Percentiles rank a stretch among this genome's conserved stretches.
phyloP scores from a whole-genome alignment of 2,113 vertebrate genomes.

The Apteryx owenii region DNA sequence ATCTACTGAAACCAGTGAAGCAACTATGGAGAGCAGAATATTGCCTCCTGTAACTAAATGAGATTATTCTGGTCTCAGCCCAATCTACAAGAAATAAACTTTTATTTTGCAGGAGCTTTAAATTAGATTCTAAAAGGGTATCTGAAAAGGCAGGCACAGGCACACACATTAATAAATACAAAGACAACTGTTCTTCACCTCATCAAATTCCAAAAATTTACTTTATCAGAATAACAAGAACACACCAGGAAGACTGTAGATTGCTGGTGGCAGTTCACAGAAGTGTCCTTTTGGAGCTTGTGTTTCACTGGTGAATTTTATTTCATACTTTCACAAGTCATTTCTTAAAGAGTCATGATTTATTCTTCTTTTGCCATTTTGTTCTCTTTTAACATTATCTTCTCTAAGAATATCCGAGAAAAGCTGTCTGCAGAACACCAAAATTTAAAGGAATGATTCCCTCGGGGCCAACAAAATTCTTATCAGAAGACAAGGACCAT shows the following conservation, averaged over 20 bases:
- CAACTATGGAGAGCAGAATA: background rate
- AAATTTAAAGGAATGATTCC: background rate
- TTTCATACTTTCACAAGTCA: background rate
- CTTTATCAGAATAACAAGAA: background rate
- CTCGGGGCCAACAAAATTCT: background rate
- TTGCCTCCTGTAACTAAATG: background rate
- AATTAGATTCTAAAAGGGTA: background rate
- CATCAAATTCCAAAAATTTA: background rate
- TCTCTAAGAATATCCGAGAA: background rate
- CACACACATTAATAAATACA: background rate
- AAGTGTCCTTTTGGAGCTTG: background rate
- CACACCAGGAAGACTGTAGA: background rate
- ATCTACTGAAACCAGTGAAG: background rate
- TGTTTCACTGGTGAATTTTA: background rate
- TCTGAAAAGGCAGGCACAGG: background rate
- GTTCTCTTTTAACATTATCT: background rate
- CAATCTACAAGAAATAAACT: background rate
- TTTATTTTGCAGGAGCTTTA: background rate
- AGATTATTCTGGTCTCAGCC: background rate
- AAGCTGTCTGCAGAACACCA: background rate
- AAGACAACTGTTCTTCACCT: background rate
- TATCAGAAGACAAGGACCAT: background rate
- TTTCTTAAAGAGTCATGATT: background rate
- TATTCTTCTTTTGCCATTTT: background rate
- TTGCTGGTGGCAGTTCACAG: background rate